These are phyloP conservation scores for Saturnia japonica DNA, from an alignment of 2,888 invertebrate species.

Conservation along the genomic window DNA sequence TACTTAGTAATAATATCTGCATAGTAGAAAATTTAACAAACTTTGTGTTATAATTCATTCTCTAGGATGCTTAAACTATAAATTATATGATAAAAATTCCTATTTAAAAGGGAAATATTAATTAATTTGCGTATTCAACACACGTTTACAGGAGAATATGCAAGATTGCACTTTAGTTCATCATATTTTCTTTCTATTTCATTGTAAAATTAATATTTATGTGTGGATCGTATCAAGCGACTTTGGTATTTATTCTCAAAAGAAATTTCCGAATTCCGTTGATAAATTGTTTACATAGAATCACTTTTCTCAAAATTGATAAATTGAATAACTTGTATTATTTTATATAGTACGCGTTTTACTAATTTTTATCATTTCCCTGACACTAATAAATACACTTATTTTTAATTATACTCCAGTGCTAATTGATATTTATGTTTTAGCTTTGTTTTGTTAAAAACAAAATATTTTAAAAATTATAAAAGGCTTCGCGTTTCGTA, in stretches of 20 bases:
- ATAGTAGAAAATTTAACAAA: too few relatives aligned
- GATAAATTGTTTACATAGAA: neutral
- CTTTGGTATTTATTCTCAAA: neutral
- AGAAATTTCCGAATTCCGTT: neutral
- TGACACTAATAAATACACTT: too few relatives aligned
- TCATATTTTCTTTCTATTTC: neutral
- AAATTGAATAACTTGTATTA: neutral
- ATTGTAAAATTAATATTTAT: neutral
- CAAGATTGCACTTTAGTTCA: neutral
- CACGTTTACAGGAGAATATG: neutral
- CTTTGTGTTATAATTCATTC: neutral
- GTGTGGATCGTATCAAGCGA: neutral
- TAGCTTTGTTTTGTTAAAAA: neutral
- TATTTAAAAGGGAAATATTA: neutral
- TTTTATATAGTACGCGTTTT: too few relatives aligned
- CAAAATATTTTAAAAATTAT: neutral
- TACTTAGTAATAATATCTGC: too few relatives aligned
- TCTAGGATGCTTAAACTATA: neutral
- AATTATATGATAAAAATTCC: neutral
- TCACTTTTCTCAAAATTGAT: neutral
- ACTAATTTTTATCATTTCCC: too few relatives aligned
- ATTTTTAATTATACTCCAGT: too few relatives aligned
- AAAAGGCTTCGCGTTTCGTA: neutral
- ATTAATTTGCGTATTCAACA: neutral
- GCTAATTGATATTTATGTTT: neutral